These are phyloP conservation scores for Drosophila prolongata DNA, from an alignment of 2,888 invertebrate species.

Conservation along the genomic window DNA sequence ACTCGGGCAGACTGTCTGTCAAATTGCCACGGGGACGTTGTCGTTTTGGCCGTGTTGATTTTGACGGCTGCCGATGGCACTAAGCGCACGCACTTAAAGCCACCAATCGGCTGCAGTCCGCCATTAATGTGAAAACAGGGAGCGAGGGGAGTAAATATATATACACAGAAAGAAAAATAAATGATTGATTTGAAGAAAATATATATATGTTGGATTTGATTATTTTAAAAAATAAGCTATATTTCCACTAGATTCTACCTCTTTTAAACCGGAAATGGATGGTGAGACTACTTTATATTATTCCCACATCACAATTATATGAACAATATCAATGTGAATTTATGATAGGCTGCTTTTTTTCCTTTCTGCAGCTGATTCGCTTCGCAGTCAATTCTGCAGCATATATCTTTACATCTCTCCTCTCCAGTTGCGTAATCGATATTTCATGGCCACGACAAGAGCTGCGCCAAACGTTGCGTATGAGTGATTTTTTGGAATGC, in stretches of 20 bases:
- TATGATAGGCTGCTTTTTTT: too few relatives aligned
- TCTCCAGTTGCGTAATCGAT: constrained; percentile 72
- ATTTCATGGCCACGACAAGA: constrained; percentile 70
- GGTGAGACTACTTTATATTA: too few relatives aligned
- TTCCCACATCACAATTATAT: too few relatives aligned
- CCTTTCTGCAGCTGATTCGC: constrained; percentile 59
- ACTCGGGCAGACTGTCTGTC: constrained; percentile 65
- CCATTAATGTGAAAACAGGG: constrained; percentile 54
- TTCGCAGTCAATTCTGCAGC: constrained; percentile 57
- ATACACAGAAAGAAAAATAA: neutral
- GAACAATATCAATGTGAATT: too few relatives aligned
- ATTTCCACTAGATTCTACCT: too few relatives aligned
- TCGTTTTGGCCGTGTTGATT: constrained; percentile 53
- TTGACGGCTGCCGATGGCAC: constrained; percentile 76
- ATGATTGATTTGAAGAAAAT: neutral
- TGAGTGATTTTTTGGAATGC: constrained; percentile 67
- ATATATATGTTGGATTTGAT: too few relatives aligned
- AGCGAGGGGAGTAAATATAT: neutral
- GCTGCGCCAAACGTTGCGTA: constrained; percentile 66
- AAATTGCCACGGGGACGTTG: constrained; percentile 46
- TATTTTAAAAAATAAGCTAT: too few relatives aligned
- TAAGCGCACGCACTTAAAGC: constrained; percentile 75
- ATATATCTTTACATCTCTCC: neutral
- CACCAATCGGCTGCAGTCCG: constrained; percentile 57
- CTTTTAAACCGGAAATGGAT: too few relatives aligned